A percentile compares a stretch with the other conserved stretches of the same genome.
Evolutionary conservation across 1,140 invertebrate genomes (phyloP).

Genomic region (Medauroidea extradentata): DNA sequence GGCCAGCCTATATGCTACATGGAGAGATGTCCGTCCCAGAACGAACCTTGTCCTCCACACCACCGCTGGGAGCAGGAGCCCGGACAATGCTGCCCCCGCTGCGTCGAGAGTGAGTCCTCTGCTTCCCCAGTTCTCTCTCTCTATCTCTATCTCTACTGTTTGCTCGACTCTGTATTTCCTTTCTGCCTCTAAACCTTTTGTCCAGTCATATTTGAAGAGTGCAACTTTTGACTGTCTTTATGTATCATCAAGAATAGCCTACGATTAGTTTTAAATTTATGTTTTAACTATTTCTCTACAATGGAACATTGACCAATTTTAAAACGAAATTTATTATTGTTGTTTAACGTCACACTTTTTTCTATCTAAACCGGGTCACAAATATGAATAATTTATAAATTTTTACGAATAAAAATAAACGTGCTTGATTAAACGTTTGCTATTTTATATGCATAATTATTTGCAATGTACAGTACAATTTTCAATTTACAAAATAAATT

Average conservation of each 20-base stretch:
- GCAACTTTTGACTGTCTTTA: not conserved
- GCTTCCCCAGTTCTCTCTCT: not conserved
- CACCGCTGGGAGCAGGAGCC: slow-evolving; percentile 63
- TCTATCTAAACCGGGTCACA: not conserved
- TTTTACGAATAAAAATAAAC: too few species aligned
- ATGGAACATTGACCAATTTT: too few species aligned
- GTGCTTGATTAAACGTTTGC: too few species aligned
- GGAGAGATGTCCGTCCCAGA: slow-evolving; percentile 60
- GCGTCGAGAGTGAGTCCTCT: slow-evolving; percentile 64
- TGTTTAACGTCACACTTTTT: not conserved
- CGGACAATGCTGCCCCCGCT: slow-evolving; percentile 81
- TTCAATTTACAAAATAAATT: too few species aligned
- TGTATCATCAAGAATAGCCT: not conserved
- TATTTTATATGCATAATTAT: too few species aligned
- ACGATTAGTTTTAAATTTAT: not conserved
- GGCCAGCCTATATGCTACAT: slow-evolving; percentile 77
- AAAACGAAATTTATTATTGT: too few species aligned
- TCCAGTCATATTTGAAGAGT: not conserved
- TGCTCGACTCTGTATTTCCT: not conserved
- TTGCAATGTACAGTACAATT: too few species aligned
- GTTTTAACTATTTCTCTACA: not conserved
- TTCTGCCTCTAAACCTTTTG: not conserved
- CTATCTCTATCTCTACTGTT: not conserved
- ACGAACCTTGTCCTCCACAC: slow-evolving; percentile 63
- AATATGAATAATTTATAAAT: slow-evolving; percentile 20